A percentile compares a stretch with the other conserved stretches of the same genome.
These are phyloP conservation scores for Taenaris catops DNA, from an alignment of 2,888 invertebrate species.

Conservation along the genomic window DNA sequence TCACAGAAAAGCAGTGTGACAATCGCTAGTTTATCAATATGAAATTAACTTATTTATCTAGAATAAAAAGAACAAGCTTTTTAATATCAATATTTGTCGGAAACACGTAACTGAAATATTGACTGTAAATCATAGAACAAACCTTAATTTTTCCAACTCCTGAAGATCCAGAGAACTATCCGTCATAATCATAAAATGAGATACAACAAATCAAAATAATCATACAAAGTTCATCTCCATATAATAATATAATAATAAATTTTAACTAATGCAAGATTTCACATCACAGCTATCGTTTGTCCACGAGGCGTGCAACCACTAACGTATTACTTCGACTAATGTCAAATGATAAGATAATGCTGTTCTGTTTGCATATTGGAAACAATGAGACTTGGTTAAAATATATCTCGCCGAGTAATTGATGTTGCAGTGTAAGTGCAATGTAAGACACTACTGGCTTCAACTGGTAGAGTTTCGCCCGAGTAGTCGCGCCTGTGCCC, in stretches of 20 bases:
- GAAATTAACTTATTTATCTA: no score
- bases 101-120: no score
- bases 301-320: slow-evolving; percentile 42
- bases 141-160: slow-evolving; percentile 65
- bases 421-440: slow-evolving; percentile 13
- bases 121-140: slow-evolving; percentile 2
- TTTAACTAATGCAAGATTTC: slow-evolving; percentile 29
- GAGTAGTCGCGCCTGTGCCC: slow-evolving; percentile 38
- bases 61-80: no score
- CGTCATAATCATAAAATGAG: slow-evolving; percentile 38
- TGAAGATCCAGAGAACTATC: slow-evolving; percentile 53
- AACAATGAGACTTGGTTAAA: slow-evolving; percentile 36
- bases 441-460: slow-evolving; percentile 14
- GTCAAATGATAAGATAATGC: slow-evolving; percentile 59
- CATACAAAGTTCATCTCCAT: slow-evolving; percentile 15
- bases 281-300: slow-evolving; percentile 40
- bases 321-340: slow-evolving; percentile 50
- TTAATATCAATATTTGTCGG: no score
- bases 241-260: slow-evolving; percentile 23
- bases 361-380: slow-evolving; percentile 49
- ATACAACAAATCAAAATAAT: slow-evolving; percentile 7
- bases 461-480: slow-evolving; percentile 20
- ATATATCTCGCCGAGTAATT: slow-evolving; percentile 8
- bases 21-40: no score
- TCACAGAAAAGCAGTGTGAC: no score